Conservation (phyloP, 2,113 vertebrate genomes). For the Mus pahari region DNA sequence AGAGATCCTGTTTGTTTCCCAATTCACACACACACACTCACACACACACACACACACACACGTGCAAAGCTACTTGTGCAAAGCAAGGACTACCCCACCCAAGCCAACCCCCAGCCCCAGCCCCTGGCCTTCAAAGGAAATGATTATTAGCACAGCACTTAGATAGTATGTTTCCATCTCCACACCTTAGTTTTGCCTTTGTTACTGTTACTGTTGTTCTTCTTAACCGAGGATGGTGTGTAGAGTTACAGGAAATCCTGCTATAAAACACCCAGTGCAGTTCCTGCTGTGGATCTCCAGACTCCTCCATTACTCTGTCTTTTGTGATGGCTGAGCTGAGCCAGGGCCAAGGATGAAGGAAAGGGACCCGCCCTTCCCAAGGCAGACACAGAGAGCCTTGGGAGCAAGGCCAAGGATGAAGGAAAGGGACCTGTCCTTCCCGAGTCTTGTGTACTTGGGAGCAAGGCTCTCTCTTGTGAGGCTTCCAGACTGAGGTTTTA, state of each 20-base stretch:
- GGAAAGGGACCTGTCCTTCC: too few species aligned
- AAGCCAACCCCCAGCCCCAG: neutral
- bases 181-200: neutral
- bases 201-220: neutral
- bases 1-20: neutral
- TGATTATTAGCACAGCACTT: neutral
- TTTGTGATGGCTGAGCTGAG: neutral
- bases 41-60: neutral
- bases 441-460: too few species aligned
- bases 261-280: neutral
- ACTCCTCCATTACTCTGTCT: too few species aligned
- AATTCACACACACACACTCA: too few species aligned
- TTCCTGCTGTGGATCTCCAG: neutral
- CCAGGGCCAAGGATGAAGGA: neutral
- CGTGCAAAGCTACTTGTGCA: too few species aligned
- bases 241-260: neutral
- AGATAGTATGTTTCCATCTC: neutral
- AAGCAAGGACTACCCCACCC: neutral
- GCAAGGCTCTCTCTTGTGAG: neutral
- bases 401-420: neutral
- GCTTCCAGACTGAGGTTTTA: neutral
- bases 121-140: neutral
- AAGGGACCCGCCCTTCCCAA: conserved; percentile 12
- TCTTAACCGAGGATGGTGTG: neutral
- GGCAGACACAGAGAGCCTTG: neutral